A percentile compares a stretch with the other conserved stretches of the same genome.
Evolutionary conservation across 2,113 vertebrate species (phyloP).

Genomic region (Notarius lentiginosus): DNA sequence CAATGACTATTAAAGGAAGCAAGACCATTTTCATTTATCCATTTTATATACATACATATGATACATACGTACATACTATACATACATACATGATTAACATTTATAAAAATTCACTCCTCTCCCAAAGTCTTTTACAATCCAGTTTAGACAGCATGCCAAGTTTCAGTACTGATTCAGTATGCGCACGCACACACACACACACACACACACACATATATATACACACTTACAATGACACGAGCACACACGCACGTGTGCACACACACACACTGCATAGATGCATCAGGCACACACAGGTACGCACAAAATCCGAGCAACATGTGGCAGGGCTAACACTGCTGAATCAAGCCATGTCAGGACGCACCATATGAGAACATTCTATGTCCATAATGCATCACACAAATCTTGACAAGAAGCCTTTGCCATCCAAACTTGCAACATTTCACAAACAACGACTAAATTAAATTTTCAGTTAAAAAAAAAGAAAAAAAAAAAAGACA

Average conservation of each 20-base stretch:
- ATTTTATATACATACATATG: conserved; percentile 35
- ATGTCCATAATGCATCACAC: conserved; percentile 19
- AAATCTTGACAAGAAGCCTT: conserved; percentile 11
- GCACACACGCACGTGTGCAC: not conserved
- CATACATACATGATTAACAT: conserved; percentile 66
- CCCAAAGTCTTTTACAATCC: conserved; percentile 67
- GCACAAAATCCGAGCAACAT: conserved; percentile 48
- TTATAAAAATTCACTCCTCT: conserved; percentile 55
- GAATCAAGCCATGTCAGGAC: conserved; percentile 41
- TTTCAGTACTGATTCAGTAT: conserved; percentile 78
- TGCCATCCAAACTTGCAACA: not conserved
- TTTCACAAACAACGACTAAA: not conserved
- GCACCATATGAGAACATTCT: conserved; percentile 35
- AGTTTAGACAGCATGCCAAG: conserved; percentile 73
- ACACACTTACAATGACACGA: conserved; percentile 15
- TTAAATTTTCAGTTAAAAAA: not conserved
- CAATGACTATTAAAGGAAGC: not conserved
- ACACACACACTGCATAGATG: not conserved
- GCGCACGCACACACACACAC: conserved; percentile 2
- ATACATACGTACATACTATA: conserved; percentile 59
- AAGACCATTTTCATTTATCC: not conserved
- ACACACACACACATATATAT: conserved; percentile 17
- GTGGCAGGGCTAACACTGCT: conserved; percentile 62
- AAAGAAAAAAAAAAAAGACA: not conserved
- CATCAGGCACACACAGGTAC: not conserved